These are phyloP conservation scores for Drosophila pectinifera DNA, from an alignment of 1,140 invertebrate species.

Conservation along the genomic window DNA sequence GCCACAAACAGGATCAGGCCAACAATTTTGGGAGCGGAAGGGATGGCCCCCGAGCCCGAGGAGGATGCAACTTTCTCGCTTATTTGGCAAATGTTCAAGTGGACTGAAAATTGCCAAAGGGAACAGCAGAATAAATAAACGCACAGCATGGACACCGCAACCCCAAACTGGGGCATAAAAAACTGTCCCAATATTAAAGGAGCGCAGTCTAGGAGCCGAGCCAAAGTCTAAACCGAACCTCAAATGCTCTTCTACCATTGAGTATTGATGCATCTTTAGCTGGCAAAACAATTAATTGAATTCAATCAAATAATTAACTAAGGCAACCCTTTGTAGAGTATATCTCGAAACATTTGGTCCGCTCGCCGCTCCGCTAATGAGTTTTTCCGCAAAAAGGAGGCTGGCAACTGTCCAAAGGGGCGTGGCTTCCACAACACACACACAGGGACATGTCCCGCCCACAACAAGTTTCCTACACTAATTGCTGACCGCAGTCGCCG, in stretches of 20 bases:
- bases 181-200: not conserved
- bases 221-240: slow-evolving; percentile 9
- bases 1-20: slow-evolving; percentile 9
- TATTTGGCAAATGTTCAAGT: slow-evolving; percentile 80
- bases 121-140: slow-evolving; percentile 63
- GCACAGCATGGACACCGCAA: slow-evolving; percentile 27
- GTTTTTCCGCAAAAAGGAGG: slow-evolving; percentile 53
- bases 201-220: not conserved
- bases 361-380: slow-evolving; percentile 63
- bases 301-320: not conserved
- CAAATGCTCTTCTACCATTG: not conserved
- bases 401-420: slow-evolving; percentile 17
- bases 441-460: slow-evolving; percentile 5
- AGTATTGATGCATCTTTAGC: not conserved
- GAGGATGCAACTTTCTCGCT: slow-evolving; percentile 69
- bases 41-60: not conserved
- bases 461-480: slow-evolving; percentile 58
- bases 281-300: not conserved
- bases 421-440: slow-evolving; percentile 25
- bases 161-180: slow-evolving; percentile 16
- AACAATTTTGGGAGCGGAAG: slow-evolving; percentile 1
- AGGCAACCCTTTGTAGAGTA: not conserved
- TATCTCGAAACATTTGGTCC: slow-evolving; percentile 27
- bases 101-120: slow-evolving; percentile 67
- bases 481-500: slow-evolving; percentile 44